Base-by-base conservation (phyloP, 2,888 invertebrate genomes). In the Kuschelorhynchus macadamiae region DNA sequence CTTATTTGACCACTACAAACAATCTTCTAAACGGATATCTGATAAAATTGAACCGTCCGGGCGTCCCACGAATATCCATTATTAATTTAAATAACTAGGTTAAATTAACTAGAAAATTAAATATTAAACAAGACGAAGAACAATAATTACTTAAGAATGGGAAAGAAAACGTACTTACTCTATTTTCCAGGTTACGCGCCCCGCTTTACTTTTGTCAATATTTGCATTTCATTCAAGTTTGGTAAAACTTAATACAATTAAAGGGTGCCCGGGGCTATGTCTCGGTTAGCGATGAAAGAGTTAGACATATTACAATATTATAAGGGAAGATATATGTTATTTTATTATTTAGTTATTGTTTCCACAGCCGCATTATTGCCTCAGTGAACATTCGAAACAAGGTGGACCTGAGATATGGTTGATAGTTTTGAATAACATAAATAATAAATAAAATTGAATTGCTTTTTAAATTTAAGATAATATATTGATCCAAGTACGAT, bases 241-340 rank as follows among this genome's bases (percentile, higher is more conserved):
- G 69, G 64, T 69, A 69, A 64, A 69, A 69, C 64, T 69, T 69
- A 68, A 68, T 68, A 68, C 63, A 68, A 59, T 68, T 63, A 68
- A 68, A 50, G 44, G 50, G 41, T 16, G 67, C 62, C 56, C 11
- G 7, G 25, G 42, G 67, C 30, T 7, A 44, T 62, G 67, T 67
- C 67, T 61, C 67, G 66, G 33, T 61, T 46, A 33, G 39, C 65
- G 52, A 52, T 52, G 65, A 65, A 65, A 36, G 65, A 59, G 62
- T 65, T 67, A 62, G 25, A 60, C 47, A 65, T 67, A 64, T 36
- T 36, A 36, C 11, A 36, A 36, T 36, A 36, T 36, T 36, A 2
- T 36, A 36, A 36, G 9, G 11, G 36, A 36, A 32, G 11, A 14
- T 11, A 39, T 39, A 36, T 59, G 59, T 39, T 49, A 33, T 16